These are phyloP conservation scores for Bucco capensis DNA, from an alignment of 2,113 vertebrate species.

Conservation along the genomic window DNA sequence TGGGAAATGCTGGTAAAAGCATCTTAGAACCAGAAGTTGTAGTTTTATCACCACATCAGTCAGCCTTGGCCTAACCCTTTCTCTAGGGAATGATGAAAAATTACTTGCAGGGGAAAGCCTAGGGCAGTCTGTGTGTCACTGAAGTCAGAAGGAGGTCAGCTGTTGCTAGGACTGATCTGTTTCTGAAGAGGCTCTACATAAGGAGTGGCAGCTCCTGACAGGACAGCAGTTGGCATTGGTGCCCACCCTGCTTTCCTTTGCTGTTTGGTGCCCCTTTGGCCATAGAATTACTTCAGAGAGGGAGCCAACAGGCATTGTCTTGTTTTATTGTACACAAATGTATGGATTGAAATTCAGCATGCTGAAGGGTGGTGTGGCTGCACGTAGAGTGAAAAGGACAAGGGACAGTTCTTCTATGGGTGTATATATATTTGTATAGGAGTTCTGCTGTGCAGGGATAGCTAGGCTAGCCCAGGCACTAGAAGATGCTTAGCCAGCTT, in stretches of 20 bases:
- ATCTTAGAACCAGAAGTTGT: neutral
- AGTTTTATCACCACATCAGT: neutral
- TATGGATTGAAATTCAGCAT: neutral
- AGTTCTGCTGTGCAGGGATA: neutral
- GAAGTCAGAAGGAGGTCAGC: neutral
- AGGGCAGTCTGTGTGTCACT: neutral
- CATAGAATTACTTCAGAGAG: neutral
- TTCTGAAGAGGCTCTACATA: neutral
- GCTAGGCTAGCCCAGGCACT: neutral
- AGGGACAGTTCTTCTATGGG: neutral
- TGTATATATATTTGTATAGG: neutral
- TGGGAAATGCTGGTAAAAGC: slow-evolving; percentile 1
- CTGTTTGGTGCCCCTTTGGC: neutral
- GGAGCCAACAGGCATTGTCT: neutral
- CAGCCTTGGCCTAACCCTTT: neutral
- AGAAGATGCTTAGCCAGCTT: neutral
- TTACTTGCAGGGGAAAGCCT: neutral
- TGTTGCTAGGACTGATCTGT: neutral
- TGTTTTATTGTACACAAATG: neutral
- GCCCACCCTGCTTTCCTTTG: neutral
- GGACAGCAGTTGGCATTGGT: neutral
- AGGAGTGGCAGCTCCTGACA: neutral
- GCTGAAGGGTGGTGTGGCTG: neutral
- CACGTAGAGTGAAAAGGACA: neutral
- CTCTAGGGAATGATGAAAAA: slow-evolving; percentile 20